Conservation (phyloP, 2,888 invertebrate genomes). For the Nebria salina region DNA sequence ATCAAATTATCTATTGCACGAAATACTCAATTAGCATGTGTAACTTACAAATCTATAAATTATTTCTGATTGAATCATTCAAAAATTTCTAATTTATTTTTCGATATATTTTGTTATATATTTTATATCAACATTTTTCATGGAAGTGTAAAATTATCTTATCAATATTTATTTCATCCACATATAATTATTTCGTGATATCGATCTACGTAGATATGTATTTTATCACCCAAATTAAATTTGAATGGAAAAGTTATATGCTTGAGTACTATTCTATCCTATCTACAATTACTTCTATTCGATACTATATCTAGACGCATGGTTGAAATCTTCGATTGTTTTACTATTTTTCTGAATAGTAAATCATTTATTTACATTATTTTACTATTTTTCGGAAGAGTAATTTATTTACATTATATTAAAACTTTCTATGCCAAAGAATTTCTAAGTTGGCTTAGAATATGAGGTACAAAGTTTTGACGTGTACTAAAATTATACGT, state of each 20-base stretch:
- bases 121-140: too few species aligned
- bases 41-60: not conserved
- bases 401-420: not conserved
- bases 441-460: not conserved
- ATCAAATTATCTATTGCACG: slow-evolving; percentile 38
- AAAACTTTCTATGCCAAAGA: not conserved
- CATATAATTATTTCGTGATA: not conserved
- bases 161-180: not conserved
- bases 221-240: not conserved
- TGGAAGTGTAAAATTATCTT: too few species aligned
- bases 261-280: not conserved
- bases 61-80: too few species aligned
- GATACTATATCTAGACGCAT: not conserved
- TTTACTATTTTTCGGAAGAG: too few species aligned
- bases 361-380: not conserved
- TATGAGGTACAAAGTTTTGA: slow-evolving; percentile 9
- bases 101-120: too few species aligned
- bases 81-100: too few species aligned
- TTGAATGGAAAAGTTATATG: not conserved
- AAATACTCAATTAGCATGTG: not conserved
- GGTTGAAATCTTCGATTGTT: not conserved
- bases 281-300: not conserved
- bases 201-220: not conserved
- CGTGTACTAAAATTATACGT: not conserved
- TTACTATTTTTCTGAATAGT: not conserved